Evolutionary conservation across 2,113 vertebrate genomes (phyloP), one percentile per base, ranked within the genome.

Genomic region (Larimichthys crocea): DNA sequence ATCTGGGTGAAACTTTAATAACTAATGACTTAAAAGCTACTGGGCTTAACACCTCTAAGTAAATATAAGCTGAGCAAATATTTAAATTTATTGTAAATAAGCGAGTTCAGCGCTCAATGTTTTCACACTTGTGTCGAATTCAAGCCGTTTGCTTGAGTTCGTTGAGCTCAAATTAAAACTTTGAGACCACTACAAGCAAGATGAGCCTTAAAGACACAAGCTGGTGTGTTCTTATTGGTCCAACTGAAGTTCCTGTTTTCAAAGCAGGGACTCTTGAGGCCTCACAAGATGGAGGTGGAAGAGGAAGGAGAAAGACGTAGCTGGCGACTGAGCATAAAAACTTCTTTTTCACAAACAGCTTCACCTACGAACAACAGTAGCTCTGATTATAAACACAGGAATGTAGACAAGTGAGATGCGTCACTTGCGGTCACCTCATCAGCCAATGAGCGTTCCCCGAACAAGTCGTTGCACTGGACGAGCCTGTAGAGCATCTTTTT

Each of bases 401-500:
- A 93, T 93, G 92, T 60, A 22, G 72, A 76, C 3, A n/a, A 70
- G 75, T 86, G 71, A 88, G 57, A 42, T 79, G 63, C 64, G 76
- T 85, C 86, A 85, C 52, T 61, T 46, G 86, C 11, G 65, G 74
- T 76, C 60, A 74, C 48, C 74, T 19, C 29, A 61, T 72, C 60
- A 80, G 67, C 91, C 90, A 93, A 91, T 92, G 62, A 86, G 69
- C 7, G 63, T 40, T 60, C 42, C 9, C 40, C 31, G 24, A 79
- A 61, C 22, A 20, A 56, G 90, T 82, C 3, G 91, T 89, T 76
- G 50, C 91, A 95, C 94, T 79, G 85, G 94, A 89, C 78, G n/a
- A 95, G 89, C 93, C 91, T 91, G 94, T 93, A 89, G 83, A 91
- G 83, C 94, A 86, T 92, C 92, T 92, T 89, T 91, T 20, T 75